A percentile compares a stretch with the other conserved stretches of the same genome.
Conservation (phyloP, 2,113 vertebrate species). For the Sakesphorus luctuosus region DNA sequence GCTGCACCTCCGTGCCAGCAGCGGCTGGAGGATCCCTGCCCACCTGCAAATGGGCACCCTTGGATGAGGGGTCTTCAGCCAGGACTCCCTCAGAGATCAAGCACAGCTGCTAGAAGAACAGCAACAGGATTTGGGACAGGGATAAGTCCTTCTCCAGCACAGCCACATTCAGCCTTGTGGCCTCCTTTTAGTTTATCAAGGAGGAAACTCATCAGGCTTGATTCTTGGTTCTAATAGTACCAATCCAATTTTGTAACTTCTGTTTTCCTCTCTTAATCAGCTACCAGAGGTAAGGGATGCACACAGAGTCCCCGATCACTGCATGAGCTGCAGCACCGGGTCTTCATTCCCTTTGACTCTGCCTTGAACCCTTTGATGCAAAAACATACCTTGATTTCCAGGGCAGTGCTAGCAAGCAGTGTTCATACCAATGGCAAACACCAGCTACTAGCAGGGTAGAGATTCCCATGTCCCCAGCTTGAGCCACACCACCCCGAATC, state of each 20-base stretch:
- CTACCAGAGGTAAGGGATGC: not conserved
- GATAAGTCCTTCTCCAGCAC: not conserved
- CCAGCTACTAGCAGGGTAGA: not conserved
- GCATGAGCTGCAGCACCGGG: not conserved
- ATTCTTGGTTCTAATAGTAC: not conserved
- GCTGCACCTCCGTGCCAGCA: not conserved
- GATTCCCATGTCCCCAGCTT: not conserved
- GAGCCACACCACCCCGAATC: not conserved
- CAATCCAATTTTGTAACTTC: too few species aligned
- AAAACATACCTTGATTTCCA: not conserved
- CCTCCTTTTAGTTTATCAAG: not conserved
- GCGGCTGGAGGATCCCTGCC: not conserved
- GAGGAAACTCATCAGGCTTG: not conserved
- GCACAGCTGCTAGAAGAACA: not conserved
- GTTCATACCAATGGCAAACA: not conserved
- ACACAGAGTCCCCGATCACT: fast-evolving
- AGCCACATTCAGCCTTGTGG: not conserved
- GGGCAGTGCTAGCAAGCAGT: not conserved
- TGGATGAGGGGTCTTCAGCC: not conserved
- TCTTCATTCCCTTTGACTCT: not conserved
- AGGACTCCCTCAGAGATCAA: not conserved
- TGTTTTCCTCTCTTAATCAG: too few species aligned
- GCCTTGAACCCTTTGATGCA: not conserved
- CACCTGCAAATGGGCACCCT: not conserved
- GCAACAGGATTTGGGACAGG: not conserved